Evolutionary conservation across 2,113 vertebrate species (phyloP), one percentile per base, ranked within the genome.

Genomic region (Colaptes auratus): DNA sequence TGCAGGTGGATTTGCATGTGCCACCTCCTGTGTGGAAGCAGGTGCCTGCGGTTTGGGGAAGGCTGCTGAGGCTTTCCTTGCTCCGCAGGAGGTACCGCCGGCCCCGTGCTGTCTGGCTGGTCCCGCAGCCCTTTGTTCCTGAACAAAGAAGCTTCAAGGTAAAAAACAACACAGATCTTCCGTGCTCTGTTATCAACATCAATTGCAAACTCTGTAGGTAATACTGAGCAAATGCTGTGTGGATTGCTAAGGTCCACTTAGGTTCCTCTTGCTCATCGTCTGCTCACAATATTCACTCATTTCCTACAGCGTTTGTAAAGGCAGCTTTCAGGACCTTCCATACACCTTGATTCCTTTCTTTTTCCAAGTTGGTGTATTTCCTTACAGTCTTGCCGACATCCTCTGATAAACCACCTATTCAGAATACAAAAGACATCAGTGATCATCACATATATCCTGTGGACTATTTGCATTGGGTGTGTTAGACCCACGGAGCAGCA

Each of bases 201-300:
- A 3, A 56, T 24, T 59, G 35, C 44, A 44, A 60, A 86, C 83
- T 63, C 86, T 35, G 25, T 28, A 36, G 1, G 0, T 63, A 64
- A n/a, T 46, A 13, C 72, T 14, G 52, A 70, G 36, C 52, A 73
- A 89, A 55, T 10, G 44, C 42, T 7, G 23, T 5, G 7, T 10
- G 28, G 74, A 70, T 65, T 55, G n/a, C 25, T 69, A 23, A 50
- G 48, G 21, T n/a, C 53, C 55, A 15, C 35, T 10, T 19, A 42
- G 25, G 8, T 52, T 39, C 36, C 59, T 92, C 59, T 44, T 39
- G 46, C 27, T 70, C 18, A 21, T 33, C 0, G 0, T 15, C 48
- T 7, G 0, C 27, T 71, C n/a, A 15, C 0, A 0, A 48, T 46
- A 7, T 7, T 74, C 61, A 8, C 20, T 72, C 58, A 2, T 72